phyloP scores from a whole-genome alignment of 2,113 vertebrate genomes.

The Neogobius melanostomus region DNA sequence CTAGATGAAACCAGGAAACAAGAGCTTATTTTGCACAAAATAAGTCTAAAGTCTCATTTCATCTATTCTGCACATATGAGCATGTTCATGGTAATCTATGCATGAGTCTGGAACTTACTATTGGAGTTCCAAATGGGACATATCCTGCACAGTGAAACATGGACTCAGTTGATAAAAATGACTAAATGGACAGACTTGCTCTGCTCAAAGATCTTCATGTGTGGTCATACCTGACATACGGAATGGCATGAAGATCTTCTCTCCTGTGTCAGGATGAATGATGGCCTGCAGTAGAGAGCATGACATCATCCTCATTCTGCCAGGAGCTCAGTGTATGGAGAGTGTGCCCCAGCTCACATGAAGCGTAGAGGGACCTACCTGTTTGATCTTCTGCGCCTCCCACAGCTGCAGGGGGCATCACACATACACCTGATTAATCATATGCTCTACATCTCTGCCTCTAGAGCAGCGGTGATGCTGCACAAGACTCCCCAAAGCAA shows the following conservation, averaged over 20 bases:
- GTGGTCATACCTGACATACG: conserved; percentile 92
- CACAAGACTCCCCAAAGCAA: not conserved
- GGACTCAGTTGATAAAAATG: conserved; percentile 31
- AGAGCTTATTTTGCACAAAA: conserved; percentile 62
- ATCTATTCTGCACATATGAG: conserved; percentile 41
- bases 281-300: conserved; percentile 86
- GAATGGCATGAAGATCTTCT: conserved; percentile 99
- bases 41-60: conserved; percentile 58
- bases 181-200: conserved; percentile 31
- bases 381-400: conserved; percentile 97
- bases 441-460: not conserved
- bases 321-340: conserved; percentile 41
- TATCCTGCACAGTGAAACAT: conserved; percentile 82
- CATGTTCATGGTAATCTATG: conserved; percentile 38
- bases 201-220: conserved; percentile 65
- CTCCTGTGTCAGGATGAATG: conserved; percentile 95
- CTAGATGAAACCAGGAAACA: conserved; percentile 75
- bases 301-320: conserved; percentile 61
- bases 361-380: conserved; percentile 76
- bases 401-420: conserved; percentile 79
- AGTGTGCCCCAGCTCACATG: conserved; percentile 6
- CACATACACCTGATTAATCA: not conserved
- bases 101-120: conserved; percentile 84
- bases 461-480: not conserved
- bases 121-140: conserved; percentile 97